Evolutionary conservation across 2,797 vertebrate genomes (phyloP).

Genomic region (Malacoctenus gilli): DNA sequence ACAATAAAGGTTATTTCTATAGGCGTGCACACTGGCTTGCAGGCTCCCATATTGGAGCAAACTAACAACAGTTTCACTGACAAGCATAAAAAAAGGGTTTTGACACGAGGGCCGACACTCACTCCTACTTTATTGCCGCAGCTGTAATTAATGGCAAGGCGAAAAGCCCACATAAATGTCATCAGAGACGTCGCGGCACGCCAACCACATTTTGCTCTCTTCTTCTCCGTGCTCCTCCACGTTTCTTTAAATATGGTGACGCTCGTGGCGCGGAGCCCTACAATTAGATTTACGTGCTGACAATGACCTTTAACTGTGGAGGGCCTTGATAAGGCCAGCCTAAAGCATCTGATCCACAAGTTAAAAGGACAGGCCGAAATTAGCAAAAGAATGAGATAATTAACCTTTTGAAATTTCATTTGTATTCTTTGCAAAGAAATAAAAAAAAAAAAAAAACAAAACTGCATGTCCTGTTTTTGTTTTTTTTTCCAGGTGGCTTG

Average conservation of each 20-base stretch:
- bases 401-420: conserved; percentile 75
- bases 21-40: too few relatives aligned
- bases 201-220: conserved; percentile 26
- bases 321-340: conserved; percentile 74
- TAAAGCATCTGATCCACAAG: conserved; percentile 64
- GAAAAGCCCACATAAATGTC: conserved; percentile 17
- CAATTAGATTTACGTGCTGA: conserved; percentile 69
- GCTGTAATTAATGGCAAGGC: conserved; percentile 1
- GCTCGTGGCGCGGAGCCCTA: conserved; percentile 35
- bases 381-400: conserved; percentile 70
- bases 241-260: conserved; percentile 31
- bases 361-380: conserved; percentile 68
- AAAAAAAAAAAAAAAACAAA: too few relatives aligned
- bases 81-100: too few relatives aligned
- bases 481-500: too few relatives aligned
- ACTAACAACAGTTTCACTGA: too few relatives aligned
- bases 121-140: background rate
- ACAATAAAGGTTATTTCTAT: too few relatives aligned
- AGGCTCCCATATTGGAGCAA: too few relatives aligned
- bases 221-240: conserved; percentile 5
- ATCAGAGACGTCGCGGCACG: background rate
- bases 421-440: conserved; percentile 57
- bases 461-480: too few relatives aligned
- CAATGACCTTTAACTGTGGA: conserved; percentile 75
- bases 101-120: too few relatives aligned